These are phyloP conservation scores for Octodon degus DNA, from an alignment of 2,113 vertebrate species.

Conservation along the genomic window DNA sequence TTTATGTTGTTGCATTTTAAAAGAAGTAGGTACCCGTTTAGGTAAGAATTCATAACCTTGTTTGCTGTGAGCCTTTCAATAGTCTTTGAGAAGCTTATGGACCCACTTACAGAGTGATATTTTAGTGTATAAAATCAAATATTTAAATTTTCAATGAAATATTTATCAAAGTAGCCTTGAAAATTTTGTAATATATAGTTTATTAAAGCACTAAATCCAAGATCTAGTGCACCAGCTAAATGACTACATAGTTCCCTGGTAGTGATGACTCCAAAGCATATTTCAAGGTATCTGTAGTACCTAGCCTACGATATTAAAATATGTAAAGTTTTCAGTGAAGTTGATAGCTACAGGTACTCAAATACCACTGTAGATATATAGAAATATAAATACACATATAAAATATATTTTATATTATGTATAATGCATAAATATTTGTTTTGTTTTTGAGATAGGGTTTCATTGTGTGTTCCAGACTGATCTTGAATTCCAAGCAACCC, in stretches of 20 bases:
- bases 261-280: constrained; percentile 5
- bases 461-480: not conserved
- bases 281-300: not conserved
- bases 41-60: not conserved
- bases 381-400: not conserved
- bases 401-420: not conserved
- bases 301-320: not conserved
- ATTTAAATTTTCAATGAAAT: not conserved
- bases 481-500: not conserved
- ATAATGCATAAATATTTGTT: not conserved
- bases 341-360: not conserved
- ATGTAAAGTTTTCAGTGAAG: not conserved
- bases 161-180: not conserved
- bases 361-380: not conserved
- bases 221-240: not conserved
- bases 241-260: not conserved
- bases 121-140: constrained; percentile 32
- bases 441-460: not conserved
- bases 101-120: not conserved
- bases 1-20: constrained; percentile 21
- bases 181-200: not conserved
- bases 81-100: not conserved
- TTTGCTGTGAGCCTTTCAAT: not conserved
- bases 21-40: not conserved
- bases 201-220: not conserved